phyloP scores from a whole-genome alignment of 1,140 invertebrate species.

The Pseudomyrmex gracilis region DNA sequence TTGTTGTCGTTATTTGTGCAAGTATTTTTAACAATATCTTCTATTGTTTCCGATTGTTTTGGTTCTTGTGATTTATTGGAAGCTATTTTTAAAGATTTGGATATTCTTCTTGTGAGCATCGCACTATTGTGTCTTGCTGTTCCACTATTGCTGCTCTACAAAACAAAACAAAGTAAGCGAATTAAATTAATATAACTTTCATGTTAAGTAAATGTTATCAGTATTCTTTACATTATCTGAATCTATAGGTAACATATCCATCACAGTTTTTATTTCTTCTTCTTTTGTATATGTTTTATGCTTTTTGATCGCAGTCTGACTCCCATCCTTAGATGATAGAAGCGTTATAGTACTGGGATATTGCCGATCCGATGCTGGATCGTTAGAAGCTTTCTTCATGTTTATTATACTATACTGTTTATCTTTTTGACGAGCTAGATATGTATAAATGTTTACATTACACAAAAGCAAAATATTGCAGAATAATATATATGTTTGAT shows the following conservation, averaged over 20 bases:
- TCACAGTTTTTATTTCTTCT: slow-evolving; percentile 83
- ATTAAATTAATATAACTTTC: slow-evolving; percentile 20
- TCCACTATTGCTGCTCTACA: slow-evolving; percentile 75
- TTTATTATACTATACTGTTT: slow-evolving; percentile 59
- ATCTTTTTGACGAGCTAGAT: slow-evolving; percentile 67
- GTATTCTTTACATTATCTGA: slow-evolving; percentile 77
- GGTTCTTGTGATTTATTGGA: slow-evolving; percentile 45
- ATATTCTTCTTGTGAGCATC: slow-evolving; percentile 51
- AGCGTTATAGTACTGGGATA: slow-evolving; percentile 66
- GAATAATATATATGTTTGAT: neutral
- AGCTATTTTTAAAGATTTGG: slow-evolving; percentile 45
- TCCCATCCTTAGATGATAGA: slow-evolving; percentile 65
- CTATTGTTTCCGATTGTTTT: slow-evolving; percentile 58
- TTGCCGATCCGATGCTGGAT: slow-evolving; percentile 65
- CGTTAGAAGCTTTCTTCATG: slow-evolving; percentile 32
- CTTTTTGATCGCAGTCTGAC: slow-evolving; percentile 55
- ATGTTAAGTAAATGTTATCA: slow-evolving; percentile 20
- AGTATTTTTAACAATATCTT: slow-evolving; percentile 23
- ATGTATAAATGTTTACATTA: too few species aligned
- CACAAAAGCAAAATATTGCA: too few species aligned
- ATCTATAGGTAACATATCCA: slow-evolving; percentile 80
- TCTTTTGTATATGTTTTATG: slow-evolving; percentile 75
- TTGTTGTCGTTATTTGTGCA: slow-evolving; percentile 55
- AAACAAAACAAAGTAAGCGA: slow-evolving; percentile 9
- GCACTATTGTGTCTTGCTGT: slow-evolving; percentile 60